Conservation (phyloP, 2,797 vertebrate species). For the Carduelis carduelis region DNA sequence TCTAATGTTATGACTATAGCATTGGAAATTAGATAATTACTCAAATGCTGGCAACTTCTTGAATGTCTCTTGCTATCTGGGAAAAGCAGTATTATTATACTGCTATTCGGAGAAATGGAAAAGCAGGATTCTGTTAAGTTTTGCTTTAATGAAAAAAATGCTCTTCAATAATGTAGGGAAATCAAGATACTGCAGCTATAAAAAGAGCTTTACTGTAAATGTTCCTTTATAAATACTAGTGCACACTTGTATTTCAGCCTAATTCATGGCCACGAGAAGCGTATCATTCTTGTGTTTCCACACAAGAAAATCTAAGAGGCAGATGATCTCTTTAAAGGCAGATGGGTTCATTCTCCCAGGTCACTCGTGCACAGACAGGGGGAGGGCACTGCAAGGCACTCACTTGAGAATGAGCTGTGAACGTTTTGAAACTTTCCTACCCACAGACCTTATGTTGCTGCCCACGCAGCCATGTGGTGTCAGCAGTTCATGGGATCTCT, state of each 20-base stretch:
- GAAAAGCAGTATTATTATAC: background rate
- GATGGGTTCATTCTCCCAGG: background rate
- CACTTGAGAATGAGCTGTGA: background rate
- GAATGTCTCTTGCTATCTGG: background rate
- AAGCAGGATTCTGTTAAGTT: background rate
- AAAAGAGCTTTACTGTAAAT: background rate
- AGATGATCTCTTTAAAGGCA: background rate
- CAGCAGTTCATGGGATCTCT: background rate
- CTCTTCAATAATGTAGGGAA: background rate
- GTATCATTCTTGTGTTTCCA: background rate
- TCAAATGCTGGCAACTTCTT: background rate
- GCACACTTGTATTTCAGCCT: background rate
- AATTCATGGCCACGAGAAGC: background rate
- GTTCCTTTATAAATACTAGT: background rate
- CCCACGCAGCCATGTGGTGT: background rate
- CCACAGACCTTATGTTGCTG: constrained; percentile 36
- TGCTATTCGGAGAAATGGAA: background rate
- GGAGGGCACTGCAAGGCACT: background rate
- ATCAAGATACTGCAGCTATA: background rate
- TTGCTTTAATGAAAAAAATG: background rate
- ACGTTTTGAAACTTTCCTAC: background rate
- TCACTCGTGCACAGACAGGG: background rate
- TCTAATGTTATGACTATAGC: background rate
- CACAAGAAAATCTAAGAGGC: background rate
- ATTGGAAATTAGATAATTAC: background rate